A percentile compares a stretch with the other conserved stretches of the same genome.
Conservation (phyloP, 2,888 invertebrate species). For the Ptychoptera contaminata region DNA sequence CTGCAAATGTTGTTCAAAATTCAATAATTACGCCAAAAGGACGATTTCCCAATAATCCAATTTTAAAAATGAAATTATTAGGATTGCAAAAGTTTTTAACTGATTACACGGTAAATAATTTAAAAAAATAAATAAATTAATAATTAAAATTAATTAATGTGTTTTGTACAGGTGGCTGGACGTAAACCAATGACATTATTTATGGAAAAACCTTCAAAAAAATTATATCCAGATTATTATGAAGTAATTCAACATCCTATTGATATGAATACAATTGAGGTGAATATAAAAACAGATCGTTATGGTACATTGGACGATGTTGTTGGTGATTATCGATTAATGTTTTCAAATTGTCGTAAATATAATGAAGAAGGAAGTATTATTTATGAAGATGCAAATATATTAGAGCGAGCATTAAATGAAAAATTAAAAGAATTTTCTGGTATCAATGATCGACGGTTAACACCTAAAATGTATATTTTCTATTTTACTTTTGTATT, state of each 20-base stretch:
- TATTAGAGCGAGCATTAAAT: constrained; percentile 68
- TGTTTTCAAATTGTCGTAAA: constrained; percentile 94
- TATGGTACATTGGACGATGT: constrained; percentile 76
- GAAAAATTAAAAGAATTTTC: constrained; percentile 67
- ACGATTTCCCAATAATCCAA: constrained; percentile 21
- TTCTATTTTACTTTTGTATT: not conserved
- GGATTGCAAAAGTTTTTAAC: constrained; percentile 60
- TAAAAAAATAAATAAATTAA: constrained; percentile 18
- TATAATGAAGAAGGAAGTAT: constrained; percentile 94
- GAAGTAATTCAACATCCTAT: constrained; percentile 87
- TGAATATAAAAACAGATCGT: constrained; percentile 71
- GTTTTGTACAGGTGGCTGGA: constrained; percentile 35
- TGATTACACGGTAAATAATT: constrained; percentile 40
- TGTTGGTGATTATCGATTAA: constrained; percentile 72
- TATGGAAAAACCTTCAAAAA: constrained; percentile 91
- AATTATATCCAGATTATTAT: constrained; percentile 90
- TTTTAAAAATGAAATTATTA: constrained; percentile 62
- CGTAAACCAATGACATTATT: constrained; percentile 81
- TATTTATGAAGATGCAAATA: constrained; percentile 88
- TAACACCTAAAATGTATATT: constrained; percentile 22
- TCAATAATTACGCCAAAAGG: constrained; percentile 21
- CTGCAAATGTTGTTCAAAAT: not conserved
- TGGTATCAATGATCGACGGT: constrained; percentile 34
- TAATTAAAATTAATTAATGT: constrained; percentile 11
- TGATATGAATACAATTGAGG: constrained; percentile 86